Percentiles rank a stretch among this genome's conserved stretches.
phyloP scores from a whole-genome alignment of 2,888 invertebrate species.

The Drosophila gaucha region DNA sequence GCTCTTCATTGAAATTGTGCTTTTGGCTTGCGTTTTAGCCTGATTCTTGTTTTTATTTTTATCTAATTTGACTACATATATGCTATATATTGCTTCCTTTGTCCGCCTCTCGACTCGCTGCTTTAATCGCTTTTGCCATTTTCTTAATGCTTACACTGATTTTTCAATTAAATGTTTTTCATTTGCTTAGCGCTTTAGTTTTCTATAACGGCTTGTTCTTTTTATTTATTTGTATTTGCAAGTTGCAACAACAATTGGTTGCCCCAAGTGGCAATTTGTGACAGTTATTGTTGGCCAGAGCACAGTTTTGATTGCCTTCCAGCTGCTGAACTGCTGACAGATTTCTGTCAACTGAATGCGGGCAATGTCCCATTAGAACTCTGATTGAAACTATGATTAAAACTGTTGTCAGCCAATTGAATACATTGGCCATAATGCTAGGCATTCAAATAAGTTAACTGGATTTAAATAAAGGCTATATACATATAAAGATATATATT shows the following conservation, averaged over 20 bases:
- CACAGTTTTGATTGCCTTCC: constrained; percentile 73
- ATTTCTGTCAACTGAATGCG: constrained; percentile 38
- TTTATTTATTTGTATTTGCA: constrained; percentile 43
- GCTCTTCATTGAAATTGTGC: constrained; percentile 47
- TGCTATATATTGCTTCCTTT: constrained; percentile 32
- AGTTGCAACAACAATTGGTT: constrained; percentile 44
- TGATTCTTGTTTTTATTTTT: constrained; percentile 32
- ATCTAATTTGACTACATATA: neutral
- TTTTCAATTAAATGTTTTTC: constrained; percentile 72
- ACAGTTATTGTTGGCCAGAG: constrained; percentile 61
- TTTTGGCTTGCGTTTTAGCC: no score
- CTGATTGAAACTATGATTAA: constrained; percentile 51
- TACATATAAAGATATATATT: no score
- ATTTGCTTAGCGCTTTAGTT: constrained; percentile 55
- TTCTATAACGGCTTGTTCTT: constrained; percentile 54
- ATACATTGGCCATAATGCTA: constrained; percentile 1
- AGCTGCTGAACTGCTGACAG: constrained; percentile 55
- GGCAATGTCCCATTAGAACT: constrained; percentile 39
- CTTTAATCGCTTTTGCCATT: constrained; percentile 54
- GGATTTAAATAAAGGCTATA: neutral
- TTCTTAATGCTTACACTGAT: constrained; percentile 56
- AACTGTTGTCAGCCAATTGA: constrained; percentile 50
- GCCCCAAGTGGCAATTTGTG: constrained; percentile 65
- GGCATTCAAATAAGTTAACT: constrained; percentile 15
- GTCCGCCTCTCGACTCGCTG: constrained; percentile 30